These are phyloP conservation scores for Dynastes grantii DNA, from an alignment of 2,888 invertebrate genomes.

Conservation along the genomic window DNA sequence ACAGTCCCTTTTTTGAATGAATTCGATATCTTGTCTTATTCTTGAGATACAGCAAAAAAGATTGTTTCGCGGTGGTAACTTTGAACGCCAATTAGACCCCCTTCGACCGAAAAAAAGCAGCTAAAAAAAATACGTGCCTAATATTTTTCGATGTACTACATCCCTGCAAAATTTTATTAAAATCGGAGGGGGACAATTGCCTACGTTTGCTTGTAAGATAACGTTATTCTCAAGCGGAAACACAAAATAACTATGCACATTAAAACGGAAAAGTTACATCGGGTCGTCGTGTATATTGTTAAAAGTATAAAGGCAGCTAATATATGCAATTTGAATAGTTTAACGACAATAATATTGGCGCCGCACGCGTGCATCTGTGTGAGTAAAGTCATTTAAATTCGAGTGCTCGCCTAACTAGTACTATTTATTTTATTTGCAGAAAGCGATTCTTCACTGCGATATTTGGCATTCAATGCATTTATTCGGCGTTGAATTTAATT, in stretches of 20 bases:
- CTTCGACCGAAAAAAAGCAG: too few relatives aligned
- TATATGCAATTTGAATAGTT: background rate
- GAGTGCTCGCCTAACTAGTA: conserved; percentile 13
- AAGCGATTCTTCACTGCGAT: conserved; percentile 1
- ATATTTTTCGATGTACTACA: too few relatives aligned
- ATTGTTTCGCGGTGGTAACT: too few relatives aligned
- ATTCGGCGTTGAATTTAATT: conserved; percentile 2
- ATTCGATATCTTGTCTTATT: too few relatives aligned
- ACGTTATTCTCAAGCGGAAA: background rate
- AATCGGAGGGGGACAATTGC: too few relatives aligned
- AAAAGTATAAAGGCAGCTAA: background rate
- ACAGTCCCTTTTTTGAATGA: too few relatives aligned
- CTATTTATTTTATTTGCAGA: conserved; percentile 21
- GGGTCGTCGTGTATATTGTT: background rate
- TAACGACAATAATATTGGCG: conserved; percentile 1
- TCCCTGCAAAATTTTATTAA: too few relatives aligned
- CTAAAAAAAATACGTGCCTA: too few relatives aligned
- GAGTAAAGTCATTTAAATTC: conserved; percentile 27
- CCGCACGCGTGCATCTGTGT: background rate
- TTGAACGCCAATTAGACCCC: too few relatives aligned
- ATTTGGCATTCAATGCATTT: conserved; percentile 6
- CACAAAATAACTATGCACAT: background rate
- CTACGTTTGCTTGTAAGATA: too few relatives aligned
- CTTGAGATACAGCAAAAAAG: too few relatives aligned
- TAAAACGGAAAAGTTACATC: background rate